Evolutionary conservation across 1,140 invertebrate genomes (phyloP).

Genomic region (Berghia stephanieae): DNA sequence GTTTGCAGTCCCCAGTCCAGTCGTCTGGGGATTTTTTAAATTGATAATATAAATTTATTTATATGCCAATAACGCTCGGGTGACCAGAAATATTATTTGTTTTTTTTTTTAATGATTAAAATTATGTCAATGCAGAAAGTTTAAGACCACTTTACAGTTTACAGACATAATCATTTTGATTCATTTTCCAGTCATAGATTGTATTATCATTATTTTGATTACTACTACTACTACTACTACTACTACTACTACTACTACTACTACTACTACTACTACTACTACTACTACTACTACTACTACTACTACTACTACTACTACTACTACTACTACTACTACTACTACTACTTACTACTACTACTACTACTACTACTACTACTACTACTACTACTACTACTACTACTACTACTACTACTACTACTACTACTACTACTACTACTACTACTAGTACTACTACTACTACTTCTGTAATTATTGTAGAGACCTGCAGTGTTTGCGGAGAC

Average conservation of each 20-base stretch:
- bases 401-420: neutral
- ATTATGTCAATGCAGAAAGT: no score
- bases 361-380: neutral
- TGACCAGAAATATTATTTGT: no score
- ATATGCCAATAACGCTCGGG: no score
- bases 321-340: neutral
- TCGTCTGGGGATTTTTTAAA: no score
- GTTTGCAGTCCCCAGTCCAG: no score
- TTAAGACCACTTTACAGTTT: no score
- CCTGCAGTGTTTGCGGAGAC: no score
- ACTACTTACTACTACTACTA: neutral
- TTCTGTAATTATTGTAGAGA: no score
- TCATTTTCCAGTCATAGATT: no score
- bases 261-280: neutral
- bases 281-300: neutral
- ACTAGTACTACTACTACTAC: neutral
- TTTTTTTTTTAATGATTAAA: no score
- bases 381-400: neutral
- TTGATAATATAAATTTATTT: no score
- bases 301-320: neutral
- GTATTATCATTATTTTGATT: neutral
- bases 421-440: constrained; percentile 5
- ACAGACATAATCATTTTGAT: no score
- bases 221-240: neutral
- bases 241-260: neutral